phyloP scores from a whole-genome alignment of 2,888 invertebrate genomes.

The Ormyrus labotus region DNA sequence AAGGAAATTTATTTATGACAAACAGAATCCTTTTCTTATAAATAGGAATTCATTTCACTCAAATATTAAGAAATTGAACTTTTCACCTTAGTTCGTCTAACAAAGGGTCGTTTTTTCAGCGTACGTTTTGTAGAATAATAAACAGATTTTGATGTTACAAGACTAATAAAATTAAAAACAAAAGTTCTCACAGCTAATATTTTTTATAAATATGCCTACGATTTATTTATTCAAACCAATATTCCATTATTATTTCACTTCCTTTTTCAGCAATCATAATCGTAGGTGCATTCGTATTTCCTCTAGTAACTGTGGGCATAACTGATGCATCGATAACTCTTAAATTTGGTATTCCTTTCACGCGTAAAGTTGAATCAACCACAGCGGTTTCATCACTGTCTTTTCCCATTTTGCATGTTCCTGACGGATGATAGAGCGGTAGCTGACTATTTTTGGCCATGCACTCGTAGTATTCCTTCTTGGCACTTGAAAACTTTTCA shows the following conservation, averaged over 20 bases:
- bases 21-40: too few species aligned
- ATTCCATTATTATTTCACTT: constrained; percentile 79
- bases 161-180: too few species aligned
- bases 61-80: too few species aligned
- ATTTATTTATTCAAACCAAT: constrained; percentile 70
- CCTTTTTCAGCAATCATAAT: constrained; percentile 84
- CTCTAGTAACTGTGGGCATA: constrained; percentile 80
- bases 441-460: constrained; percentile 77
- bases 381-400: constrained; percentile 79
- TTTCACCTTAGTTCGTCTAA: too few species aligned
- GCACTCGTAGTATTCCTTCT: constrained; percentile 82
- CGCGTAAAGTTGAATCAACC: constrained; percentile 79
- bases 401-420: constrained; percentile 85
- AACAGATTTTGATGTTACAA: too few species aligned
- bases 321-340: constrained; percentile 82
- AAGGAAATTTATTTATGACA: too few species aligned
- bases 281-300: constrained; percentile 81
- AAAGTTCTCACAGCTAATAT: too few species aligned
- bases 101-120: too few species aligned
- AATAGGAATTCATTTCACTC: too few species aligned
- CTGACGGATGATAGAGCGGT: constrained; percentile 80
- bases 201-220: too few species aligned
- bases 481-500: constrained; percentile 74
- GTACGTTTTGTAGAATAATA: too few species aligned
- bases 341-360: constrained; percentile 77